Percentiles rank a stretch among this genome's conserved stretches.
Evolutionary conservation across 1,140 invertebrate species (phyloP).

Genomic region (Mizuhopecten yessoensis): DNA sequence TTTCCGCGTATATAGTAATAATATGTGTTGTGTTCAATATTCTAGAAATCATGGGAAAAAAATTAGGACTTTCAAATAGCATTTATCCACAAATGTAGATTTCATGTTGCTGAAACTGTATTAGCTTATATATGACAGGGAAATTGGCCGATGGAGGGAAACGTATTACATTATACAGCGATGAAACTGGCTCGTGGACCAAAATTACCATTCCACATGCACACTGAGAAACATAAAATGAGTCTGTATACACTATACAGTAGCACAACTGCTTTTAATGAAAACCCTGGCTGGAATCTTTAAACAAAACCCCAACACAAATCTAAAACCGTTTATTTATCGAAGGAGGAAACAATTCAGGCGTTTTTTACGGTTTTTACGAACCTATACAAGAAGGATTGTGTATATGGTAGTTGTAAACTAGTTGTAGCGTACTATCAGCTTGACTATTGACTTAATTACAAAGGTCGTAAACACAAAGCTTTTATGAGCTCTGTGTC

Average conservation of each 20-base stretch:
- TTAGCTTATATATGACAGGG: conserved; percentile 1
- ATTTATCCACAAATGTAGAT: background rate
- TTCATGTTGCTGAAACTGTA: background rate
- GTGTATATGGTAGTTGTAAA: background rate
- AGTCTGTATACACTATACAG: background rate
- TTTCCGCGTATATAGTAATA: too few relatives aligned
- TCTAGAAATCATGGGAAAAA: too few relatives aligned
- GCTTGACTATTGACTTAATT: background rate
- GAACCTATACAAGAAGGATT: background rate
- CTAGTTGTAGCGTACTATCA: too few relatives aligned
- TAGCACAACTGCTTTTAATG: background rate
- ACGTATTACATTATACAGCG: background rate
- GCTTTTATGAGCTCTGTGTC: background rate
- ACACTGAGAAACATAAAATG: background rate
- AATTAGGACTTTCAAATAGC: too few relatives aligned
- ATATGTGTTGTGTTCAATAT: too few relatives aligned
- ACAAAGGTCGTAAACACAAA: background rate
- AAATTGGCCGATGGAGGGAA: background rate
- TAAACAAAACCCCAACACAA: background rate
- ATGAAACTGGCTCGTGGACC: background rate
- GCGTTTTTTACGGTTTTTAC: background rate
- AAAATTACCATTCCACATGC: conserved; percentile 1
- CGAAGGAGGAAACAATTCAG: background rate
- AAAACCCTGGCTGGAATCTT: background rate
- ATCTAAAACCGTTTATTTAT: background rate